Evolutionary conservation across 1,140 invertebrate genomes (phyloP), one percentile per base, ranked within the genome.

Genomic region (Hylyphantes graminicola): DNA sequence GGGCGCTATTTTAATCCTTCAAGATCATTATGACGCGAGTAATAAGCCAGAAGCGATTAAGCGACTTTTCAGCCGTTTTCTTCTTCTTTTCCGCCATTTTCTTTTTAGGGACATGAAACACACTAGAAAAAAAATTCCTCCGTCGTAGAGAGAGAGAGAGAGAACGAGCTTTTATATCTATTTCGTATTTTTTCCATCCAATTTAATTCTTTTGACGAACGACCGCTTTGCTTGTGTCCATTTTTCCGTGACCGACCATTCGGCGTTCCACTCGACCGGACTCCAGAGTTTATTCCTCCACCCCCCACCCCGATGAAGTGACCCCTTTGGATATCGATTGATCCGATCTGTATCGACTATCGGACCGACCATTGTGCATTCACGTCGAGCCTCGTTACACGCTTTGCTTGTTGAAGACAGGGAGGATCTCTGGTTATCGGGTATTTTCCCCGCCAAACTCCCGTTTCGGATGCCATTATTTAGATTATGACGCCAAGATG

Each of bases 171-270:
- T 72, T 72, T 72, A 72, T 72, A 72, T 72, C 68, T 75, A 48
- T 67, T 78, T 67, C 70, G 57, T 74, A 77, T 73, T 82, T 80
- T 82, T 83, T 83, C 80, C 80, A 83, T 83, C 72, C 80, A 83
- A 83, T 83, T 83, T 83, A 83, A 83, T 83, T 83, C 80, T 50
- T 75, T 65, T 83, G 80, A 83, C 80, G 68, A 54, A 83, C 80
- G 80, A 75, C 80, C 59, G 61, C 75, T 83, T 75, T 83, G 50
- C 80, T 83, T 83, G 70, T 83, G 70, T 83, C 72, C 80, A 83
- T 74, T 83, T 83, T 83, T 51, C 80, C 70, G 80, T 74, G 72
- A 74, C 72, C 59, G 54, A 74, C 79, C 79, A 72, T 82, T 82
- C 55, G 73, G 61, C 57, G 80, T 83, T 83, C 72, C 80, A 75